These are phyloP conservation scores for Drosophila austrosaltans DNA, from an alignment of 2,888 invertebrate genomes.

Conservation along the genomic window DNA sequence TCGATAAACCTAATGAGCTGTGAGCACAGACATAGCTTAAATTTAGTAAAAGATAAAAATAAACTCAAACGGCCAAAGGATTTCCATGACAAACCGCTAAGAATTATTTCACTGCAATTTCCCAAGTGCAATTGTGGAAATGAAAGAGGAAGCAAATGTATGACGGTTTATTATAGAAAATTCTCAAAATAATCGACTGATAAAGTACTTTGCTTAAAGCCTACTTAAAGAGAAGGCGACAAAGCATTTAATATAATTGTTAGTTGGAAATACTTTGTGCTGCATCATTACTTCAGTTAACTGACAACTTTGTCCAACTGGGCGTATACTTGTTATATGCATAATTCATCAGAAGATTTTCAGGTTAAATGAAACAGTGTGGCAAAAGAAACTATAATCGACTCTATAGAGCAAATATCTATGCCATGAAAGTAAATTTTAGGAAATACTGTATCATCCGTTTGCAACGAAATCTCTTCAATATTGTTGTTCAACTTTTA, in stretches of 20 bases:
- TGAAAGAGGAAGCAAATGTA: neutral
- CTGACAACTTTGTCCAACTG: slow-evolving; percentile 5
- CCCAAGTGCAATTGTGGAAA: neutral
- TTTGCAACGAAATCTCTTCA: too few relatives aligned
- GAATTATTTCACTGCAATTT: neutral
- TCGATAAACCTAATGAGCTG: slow-evolving; percentile 74
- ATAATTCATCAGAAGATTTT: neutral
- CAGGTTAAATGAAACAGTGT: neutral
- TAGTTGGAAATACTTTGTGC: slow-evolving; percentile 3
- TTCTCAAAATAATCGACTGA: neutral
- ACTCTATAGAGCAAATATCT: too few relatives aligned
- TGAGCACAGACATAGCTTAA: slow-evolving; percentile 32
- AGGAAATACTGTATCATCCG: too few relatives aligned
- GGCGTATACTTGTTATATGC: slow-evolving; percentile 4
- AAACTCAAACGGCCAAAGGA: neutral
- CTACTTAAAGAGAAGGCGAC: neutral
- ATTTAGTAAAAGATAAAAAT: slow-evolving; percentile 12
- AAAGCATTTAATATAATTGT: slow-evolving; percentile 7
- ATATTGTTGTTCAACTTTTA: too few relatives aligned
- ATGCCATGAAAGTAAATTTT: too few relatives aligned
- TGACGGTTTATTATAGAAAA: neutral
- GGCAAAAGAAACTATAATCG: neutral
- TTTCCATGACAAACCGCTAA: neutral
- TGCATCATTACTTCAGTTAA: slow-evolving; percentile 3
- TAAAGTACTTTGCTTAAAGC: neutral